phyloP scores from a whole-genome alignment of 2,113 vertebrate genomes.

The Hypanus sabinus region DNA sequence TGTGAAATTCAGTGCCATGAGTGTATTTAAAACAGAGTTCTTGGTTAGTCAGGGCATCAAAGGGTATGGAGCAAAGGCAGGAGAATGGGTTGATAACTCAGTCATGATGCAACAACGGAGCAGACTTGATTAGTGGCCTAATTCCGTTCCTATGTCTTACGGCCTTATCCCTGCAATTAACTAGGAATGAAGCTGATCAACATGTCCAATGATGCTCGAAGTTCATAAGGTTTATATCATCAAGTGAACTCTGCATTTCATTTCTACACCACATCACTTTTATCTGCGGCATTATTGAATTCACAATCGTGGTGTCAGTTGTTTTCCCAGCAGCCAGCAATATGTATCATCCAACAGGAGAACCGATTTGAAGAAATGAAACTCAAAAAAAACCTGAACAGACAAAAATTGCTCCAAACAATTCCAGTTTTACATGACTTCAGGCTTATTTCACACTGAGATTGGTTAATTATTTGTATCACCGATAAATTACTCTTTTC shows the following conservation, averaged over 20 bases:
- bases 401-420: background rate
- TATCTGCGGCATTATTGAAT: background rate
- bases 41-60: no score
- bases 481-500: background rate
- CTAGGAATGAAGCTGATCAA: background rate
- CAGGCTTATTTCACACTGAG: background rate
- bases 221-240: background rate
- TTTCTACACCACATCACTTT: background rate
- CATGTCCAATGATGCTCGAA: background rate
- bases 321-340: background rate
- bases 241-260: background rate
- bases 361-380: background rate
- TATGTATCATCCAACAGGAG: no score
- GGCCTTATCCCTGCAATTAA: background rate
- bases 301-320: background rate
- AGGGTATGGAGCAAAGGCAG: no score
- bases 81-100: no score
- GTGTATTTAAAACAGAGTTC: no score
- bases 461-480: constrained; percentile 3
- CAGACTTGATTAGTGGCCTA: no score
- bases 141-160: no score
- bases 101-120: no score
- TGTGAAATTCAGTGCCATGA: no score
- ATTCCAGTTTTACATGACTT: constrained; percentile 10
- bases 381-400: background rate